Conservation (phyloP, 1,140 invertebrate species). For the Orius insidiosus region DNA sequence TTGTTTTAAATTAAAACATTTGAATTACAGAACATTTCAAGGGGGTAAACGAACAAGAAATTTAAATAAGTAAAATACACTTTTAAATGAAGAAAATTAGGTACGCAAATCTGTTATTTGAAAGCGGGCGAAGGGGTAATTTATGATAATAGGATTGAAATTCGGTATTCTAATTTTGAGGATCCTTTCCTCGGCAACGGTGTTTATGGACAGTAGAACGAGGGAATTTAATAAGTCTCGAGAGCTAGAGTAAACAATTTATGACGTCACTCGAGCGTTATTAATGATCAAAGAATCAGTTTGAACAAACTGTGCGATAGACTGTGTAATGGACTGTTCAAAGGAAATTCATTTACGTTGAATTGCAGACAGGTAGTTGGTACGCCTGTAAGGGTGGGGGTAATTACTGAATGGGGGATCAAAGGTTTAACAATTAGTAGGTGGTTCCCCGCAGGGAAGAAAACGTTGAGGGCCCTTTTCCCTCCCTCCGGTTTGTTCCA, state of each 20-base stretch:
- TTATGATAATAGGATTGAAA: conserved; percentile 3
- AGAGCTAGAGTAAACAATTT: too few species aligned
- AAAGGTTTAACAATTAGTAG: conserved; percentile 11
- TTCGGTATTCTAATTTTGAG: too few species aligned
- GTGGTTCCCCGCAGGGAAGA: conserved; percentile 6
- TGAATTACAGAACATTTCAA: too few species aligned
- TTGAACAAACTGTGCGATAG: not conserved
- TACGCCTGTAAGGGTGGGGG: not conserved
- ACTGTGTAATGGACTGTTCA: conserved; percentile 9
- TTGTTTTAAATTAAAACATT: too few species aligned
- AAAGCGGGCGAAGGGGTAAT: not conserved
- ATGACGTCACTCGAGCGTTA: too few species aligned
- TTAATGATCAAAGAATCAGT: too few species aligned
- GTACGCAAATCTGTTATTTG: conserved; percentile 1
- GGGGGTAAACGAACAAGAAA: too few species aligned
- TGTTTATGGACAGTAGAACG: too few species aligned
- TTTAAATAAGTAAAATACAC: too few species aligned
- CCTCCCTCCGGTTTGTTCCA: too few species aligned
- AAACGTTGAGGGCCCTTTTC: not conserved
- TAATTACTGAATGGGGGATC: conserved; percentile 2
- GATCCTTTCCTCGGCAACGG: too few species aligned
- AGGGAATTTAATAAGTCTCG: too few species aligned
- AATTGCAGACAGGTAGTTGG: conserved; percentile 10
- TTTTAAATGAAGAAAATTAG: not conserved
- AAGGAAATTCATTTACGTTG: conserved; percentile 8